Evolutionary conservation across 2,113 vertebrate genomes (phyloP).

Genomic region (Panurus biarmicus): DNA sequence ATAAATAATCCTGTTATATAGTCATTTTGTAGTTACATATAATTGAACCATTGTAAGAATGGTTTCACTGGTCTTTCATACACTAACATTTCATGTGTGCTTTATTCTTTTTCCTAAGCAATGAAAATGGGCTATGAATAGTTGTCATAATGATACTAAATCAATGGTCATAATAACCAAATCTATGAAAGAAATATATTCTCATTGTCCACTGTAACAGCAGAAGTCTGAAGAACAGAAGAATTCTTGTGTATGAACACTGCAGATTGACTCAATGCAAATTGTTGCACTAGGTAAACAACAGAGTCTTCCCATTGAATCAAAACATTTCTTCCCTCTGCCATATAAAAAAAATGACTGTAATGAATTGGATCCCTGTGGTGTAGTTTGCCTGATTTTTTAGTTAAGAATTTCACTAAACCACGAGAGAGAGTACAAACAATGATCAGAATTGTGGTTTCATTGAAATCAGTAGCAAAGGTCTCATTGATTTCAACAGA

Average conservation of each 20-base stretch:
- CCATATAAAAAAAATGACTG: background rate
- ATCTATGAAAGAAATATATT: background rate
- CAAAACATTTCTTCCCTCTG: background rate
- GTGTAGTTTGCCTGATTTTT: background rate
- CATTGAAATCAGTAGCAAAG: background rate
- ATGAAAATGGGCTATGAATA: background rate
- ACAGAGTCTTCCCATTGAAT: background rate
- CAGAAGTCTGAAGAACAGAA: background rate
- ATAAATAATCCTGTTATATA: fast-evolving
- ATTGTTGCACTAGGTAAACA: background rate
- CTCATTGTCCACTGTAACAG: fast-evolving
- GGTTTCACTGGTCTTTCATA: background rate
- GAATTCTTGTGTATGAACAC: background rate
- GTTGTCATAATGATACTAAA: background rate
- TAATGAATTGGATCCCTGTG: background rate
- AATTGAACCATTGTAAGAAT: background rate
- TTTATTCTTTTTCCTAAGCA: background rate
- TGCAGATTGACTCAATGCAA: background rate
- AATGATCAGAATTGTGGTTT: background rate
- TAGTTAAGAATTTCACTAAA: background rate
- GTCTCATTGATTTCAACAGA: background rate
- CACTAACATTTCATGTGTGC: background rate
- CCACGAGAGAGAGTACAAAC: background rate
- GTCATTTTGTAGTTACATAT: background rate
- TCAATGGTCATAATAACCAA: background rate